Evolutionary conservation across 2,888 invertebrate genomes (phyloP).

Genomic region (Sthenelais limicola): DNA sequence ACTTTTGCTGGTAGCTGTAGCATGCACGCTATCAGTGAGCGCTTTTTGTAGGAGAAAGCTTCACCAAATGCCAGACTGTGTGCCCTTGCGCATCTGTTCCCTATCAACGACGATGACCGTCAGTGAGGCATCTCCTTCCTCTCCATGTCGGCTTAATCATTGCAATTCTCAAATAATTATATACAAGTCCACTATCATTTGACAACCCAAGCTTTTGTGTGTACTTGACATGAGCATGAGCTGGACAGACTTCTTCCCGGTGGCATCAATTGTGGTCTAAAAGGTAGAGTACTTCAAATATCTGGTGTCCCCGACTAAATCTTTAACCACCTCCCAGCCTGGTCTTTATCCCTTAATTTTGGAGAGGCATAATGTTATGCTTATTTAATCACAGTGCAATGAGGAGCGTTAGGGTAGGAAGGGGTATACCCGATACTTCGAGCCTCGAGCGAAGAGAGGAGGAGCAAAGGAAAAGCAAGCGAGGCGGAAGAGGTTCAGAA

Average conservation of each 20-base stretch:
- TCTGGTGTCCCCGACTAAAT: too few species aligned
- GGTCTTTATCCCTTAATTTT: conserved; percentile 2
- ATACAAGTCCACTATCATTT: conserved; percentile 15
- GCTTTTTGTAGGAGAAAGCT: too few species aligned
- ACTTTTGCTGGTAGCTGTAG: too few species aligned
- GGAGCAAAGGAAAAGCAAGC: conserved; percentile 10
- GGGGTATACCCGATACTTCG: conserved; percentile 18
- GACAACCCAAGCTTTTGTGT: conserved; percentile 11
- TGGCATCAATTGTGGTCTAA: too few species aligned
- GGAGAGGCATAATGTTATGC: conserved; percentile 31
- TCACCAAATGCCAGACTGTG: too few species aligned
- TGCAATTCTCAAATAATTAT: conserved; percentile 25
- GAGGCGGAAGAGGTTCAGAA: conserved; percentile 14
- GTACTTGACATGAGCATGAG: conserved; percentile 14
- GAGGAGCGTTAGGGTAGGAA: neutral
- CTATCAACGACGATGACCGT: conserved; percentile 21
- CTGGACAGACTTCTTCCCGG: too few species aligned
- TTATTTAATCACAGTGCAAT: conserved; percentile 20
- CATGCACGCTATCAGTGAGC: too few species aligned
- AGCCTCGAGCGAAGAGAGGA: conserved; percentile 17
- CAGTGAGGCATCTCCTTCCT: conserved; percentile 6
- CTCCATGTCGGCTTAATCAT: conserved; percentile 36
- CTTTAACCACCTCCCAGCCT: too few species aligned
- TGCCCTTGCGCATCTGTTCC: conserved; percentile 16
- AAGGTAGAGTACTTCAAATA: too few species aligned